Base-by-base conservation (phyloP, 2,888 invertebrate genomes). In the Pandemis corylana region DNA sequence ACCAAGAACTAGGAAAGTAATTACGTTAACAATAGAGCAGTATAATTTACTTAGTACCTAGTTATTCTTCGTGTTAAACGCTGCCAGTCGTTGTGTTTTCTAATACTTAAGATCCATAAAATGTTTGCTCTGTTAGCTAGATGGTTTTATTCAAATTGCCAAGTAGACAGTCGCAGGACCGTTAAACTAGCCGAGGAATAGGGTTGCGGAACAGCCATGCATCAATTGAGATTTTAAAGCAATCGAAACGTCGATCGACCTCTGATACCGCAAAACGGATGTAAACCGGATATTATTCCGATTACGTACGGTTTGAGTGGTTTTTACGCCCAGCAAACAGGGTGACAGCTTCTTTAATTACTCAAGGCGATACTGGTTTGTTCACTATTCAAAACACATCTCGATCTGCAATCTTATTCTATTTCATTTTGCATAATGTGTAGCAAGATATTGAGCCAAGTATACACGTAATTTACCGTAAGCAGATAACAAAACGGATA, bases 71-170 rank as follows among this genome's bases (percentile, higher is more conserved):
- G 66, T 66, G 70, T 66, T 72, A 67, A 68, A 75, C 70, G 78
- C 80, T 81, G 79, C 78, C 81, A 82, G 80, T 53, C 66, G 80
- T 79, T 77, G 79, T 86, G 83, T 84, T 84, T 82, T 83, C 83
- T 81, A 84, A 83, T 83, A 85, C 83, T 85, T 83, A 86, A 79
- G 83, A 82, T 77, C 83, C 83, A 85, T 84, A 83, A 87, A 85
- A 86, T 87, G 85, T 90, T 90, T 88, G 85, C 84, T 83, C 80
- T 83, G 83, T 81, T 83, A 83, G 84, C 85, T 81, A 83, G 84
- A 84, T 86, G 84, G 87, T 88, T 91, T 90, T 88, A 91, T 91
- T 88, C 87, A 86, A 89, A 85, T 87, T 87, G 88, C 87, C 85
- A 85, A 82, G 83, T 80, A 81, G 84, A 56, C 65, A 73, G 73